Conservation (phyloP, 2,888 invertebrate species). For the Drosophila lacicola region DNA sequence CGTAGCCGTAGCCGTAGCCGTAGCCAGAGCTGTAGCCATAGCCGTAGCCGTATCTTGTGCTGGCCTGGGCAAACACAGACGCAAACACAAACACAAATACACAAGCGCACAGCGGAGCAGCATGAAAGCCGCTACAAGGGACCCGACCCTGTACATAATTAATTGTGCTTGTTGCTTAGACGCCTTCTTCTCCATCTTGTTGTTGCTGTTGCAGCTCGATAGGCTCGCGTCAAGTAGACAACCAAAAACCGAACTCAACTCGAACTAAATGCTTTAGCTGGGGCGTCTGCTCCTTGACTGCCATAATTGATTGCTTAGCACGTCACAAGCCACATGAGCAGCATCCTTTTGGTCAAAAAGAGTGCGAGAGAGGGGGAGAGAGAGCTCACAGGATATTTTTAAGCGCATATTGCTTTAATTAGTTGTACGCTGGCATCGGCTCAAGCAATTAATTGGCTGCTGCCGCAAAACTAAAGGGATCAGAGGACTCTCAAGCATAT, state of each 20-base stretch:
- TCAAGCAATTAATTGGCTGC: conserved; percentile 50
- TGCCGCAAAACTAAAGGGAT: conserved; percentile 56
- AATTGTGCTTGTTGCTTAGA: conserved; percentile 67
- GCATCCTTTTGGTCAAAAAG: neutral
- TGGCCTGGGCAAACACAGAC: conserved; percentile 54
- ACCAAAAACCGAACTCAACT: conserved; percentile 37
- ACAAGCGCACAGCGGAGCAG: conserved; percentile 16
- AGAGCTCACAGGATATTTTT: conserved; percentile 53
- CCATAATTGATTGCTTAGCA: conserved; percentile 77
- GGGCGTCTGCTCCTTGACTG: conserved; percentile 52
- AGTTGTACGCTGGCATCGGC: conserved; percentile 43
- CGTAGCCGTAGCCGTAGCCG: conserved; percentile 22
- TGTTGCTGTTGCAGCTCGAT: conserved; percentile 43
- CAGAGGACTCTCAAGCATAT: conserved; percentile 34
- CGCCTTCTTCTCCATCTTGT: neutral
- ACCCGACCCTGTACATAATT: conserved; percentile 65
- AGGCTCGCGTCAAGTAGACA: conserved; percentile 63
- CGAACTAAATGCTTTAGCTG: conserved; percentile 5
- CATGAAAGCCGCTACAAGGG: conserved; percentile 31
- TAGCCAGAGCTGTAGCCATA: conserved; percentile 1
- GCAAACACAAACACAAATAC: conserved; percentile 45
- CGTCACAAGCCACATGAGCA: conserved; percentile 60
- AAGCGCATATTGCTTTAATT: conserved; percentile 74
- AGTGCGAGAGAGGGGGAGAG: neutral
- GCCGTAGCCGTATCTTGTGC: neutral